Evolutionary conservation across 2,797 vertebrate species (phyloP).

Genomic region (Diplodus sargus): DNA sequence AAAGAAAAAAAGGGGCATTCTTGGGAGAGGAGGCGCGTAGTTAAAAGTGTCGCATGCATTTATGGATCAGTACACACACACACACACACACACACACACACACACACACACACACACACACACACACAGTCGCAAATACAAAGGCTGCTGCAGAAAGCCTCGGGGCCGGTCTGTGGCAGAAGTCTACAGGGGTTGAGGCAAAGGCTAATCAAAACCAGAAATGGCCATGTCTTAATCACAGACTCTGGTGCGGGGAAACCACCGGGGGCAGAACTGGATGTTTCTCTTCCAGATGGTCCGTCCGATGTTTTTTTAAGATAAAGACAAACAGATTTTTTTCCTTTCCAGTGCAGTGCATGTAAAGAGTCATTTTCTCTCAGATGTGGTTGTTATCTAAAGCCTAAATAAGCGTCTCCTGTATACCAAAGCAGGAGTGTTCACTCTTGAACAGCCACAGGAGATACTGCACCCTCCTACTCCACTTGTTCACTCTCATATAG

Average conservation of each 20-base stretch:
- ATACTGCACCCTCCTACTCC: conserved; percentile 8
- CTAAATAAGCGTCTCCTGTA: not conserved
- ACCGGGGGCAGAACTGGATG: conserved; percentile 40
- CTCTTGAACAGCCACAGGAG: conserved; percentile 9
- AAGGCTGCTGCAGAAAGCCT: conserved; percentile 34
- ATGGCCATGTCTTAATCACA: conserved; percentile 51
- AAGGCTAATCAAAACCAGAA: conserved; percentile 65
- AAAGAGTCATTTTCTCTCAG: not conserved
- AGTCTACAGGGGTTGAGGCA: conserved; percentile 34
- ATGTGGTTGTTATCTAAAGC: not conserved
- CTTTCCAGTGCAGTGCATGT: not conserved
- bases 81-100: not conserved
- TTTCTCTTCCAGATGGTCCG: conserved; percentile 42
- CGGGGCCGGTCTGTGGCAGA: conserved; percentile 28
- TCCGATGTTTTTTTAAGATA: conserved; percentile 28
- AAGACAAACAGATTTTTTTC: not conserved
- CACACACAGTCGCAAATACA: conserved; percentile 23
- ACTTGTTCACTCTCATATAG: conserved; percentile 12
- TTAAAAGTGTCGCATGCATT: conserved; percentile 46
- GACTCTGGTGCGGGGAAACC: conserved; percentile 29
- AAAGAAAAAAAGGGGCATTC: conserved; percentile 30
- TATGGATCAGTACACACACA: conserved; percentile 56
- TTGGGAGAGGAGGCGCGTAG: conserved; percentile 29
- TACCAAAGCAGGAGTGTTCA: conserved; percentile 7
- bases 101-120: conserved; percentile 15